Conservation (phyloP, 2,797 vertebrate genomes). For the Tadarida brasiliensis region DNA sequence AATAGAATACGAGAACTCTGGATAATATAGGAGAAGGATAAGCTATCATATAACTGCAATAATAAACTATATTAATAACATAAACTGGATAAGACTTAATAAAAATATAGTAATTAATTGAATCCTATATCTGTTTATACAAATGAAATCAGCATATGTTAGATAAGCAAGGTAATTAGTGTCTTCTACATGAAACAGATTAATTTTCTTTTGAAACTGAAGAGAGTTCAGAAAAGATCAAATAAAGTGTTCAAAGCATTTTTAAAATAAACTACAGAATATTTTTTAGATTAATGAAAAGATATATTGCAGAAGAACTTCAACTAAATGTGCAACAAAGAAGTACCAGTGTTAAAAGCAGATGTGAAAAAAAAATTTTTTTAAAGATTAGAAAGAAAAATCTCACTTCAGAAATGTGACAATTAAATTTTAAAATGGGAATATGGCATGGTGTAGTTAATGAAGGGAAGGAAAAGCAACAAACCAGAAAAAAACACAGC, state of each 20-base stretch:
- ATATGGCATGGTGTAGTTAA: background rate
- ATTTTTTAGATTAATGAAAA: slow-evolving; percentile 22
- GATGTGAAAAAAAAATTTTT: background rate
- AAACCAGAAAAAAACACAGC: background rate
- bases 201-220: slow-evolving; percentile 13
- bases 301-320: background rate
- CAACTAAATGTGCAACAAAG: slow-evolving; percentile 4
- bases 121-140: background rate
- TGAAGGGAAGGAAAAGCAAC: background rate
- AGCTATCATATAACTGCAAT: background rate
- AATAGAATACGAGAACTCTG: background rate
- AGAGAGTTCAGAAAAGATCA: slow-evolving; percentile 1
- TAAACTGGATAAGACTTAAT: background rate
- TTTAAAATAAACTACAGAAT: slow-evolving; percentile 13
- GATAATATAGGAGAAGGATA: background rate
- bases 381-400: background rate
- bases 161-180: background rate
- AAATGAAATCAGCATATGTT: background rate
- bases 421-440: background rate
- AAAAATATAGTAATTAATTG: background rate
- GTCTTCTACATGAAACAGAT: slow-evolving; percentile 28
- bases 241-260: slow-evolving; percentile 15
- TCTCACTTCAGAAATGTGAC: background rate
- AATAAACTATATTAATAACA: background rate
- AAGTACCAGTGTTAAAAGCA: background rate